Percentiles rank a stretch among this genome's conserved stretches.
These are phyloP conservation scores for Otolemur garnettii DNA, from an alignment of 2,113 vertebrate genomes.

Conservation along the genomic window DNA sequence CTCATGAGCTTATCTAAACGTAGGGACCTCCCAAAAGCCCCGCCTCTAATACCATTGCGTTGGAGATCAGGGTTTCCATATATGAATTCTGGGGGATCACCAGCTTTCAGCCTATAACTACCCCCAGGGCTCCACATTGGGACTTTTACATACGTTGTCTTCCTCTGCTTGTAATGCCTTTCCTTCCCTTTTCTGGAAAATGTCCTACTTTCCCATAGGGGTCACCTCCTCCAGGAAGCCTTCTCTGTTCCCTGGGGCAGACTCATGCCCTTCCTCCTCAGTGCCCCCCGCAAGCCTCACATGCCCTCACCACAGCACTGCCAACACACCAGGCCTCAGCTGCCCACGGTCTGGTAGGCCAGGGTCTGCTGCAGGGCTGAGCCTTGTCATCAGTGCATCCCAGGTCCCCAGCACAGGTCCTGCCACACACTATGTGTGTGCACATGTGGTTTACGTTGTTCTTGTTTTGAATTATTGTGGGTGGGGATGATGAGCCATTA, in stretches of 20 bases:
- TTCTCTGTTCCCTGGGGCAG: not conserved
- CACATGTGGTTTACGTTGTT: not conserved
- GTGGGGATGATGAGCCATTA: not conserved
- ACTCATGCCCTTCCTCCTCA: not conserved
- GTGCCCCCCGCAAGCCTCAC: not conserved
- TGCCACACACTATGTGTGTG: not conserved
- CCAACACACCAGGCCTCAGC: not conserved
- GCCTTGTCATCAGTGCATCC: not conserved
- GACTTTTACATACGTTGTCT: not conserved
- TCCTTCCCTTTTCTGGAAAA: not conserved
- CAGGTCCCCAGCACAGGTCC: not conserved
- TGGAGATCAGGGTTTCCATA: not conserved
- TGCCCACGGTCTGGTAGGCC: not conserved
- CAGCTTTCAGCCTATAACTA: not conserved
- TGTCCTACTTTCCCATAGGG: not conserved
- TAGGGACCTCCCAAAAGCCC: not conserved
- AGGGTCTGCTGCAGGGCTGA: not conserved
- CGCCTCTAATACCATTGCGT: not conserved
- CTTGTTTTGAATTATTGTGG: not conserved
- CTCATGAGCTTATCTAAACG: not conserved
- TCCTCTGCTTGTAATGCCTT: not conserved
- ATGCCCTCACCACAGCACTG: no score
- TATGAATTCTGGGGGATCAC: not conserved
- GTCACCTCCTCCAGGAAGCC: not conserved
- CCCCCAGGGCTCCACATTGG: accelerated